These are phyloP conservation scores for Crocuta crocuta DNA, from an alignment of 2,113 vertebrate species.

Conservation along the genomic window DNA sequence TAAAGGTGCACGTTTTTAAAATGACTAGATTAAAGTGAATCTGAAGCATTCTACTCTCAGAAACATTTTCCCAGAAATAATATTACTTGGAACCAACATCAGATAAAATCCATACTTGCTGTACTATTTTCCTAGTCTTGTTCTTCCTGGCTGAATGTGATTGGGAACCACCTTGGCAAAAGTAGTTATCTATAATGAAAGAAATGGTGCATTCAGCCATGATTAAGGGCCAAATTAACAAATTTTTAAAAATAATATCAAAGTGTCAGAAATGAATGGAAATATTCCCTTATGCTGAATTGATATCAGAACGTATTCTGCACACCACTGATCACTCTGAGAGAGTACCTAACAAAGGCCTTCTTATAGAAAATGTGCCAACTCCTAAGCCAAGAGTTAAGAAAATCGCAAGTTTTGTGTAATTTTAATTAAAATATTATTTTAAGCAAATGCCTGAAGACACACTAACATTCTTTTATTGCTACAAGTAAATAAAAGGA, in stretches of 20 bases:
- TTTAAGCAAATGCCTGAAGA: neutral
- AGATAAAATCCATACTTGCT: neutral
- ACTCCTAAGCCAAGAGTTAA: neutral
- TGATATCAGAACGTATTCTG: neutral
- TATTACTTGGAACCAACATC: neutral
- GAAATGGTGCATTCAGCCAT: neutral
- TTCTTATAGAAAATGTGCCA: neutral
- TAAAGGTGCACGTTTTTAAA: neutral
- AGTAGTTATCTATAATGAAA: neutral
- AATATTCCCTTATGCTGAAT: neutral
- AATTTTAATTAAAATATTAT: neutral
- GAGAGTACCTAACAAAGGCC: neutral
- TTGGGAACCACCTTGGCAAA: neutral
- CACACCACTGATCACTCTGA: neutral
- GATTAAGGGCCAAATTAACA: constrained; percentile 24
- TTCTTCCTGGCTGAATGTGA: neutral
- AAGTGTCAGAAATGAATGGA: constrained; percentile 19
- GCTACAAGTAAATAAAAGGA: constrained; percentile 1
- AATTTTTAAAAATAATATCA: neutral
- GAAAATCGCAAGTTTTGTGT: neutral
- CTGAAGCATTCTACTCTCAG: neutral
- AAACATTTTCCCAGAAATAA: constrained; percentile 26
- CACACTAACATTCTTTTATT: neutral
- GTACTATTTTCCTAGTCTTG: neutral
- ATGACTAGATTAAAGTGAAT: neutral